These are phyloP conservation scores for Volucella inflata DNA, from an alignment of 2,888 invertebrate genomes.

Conservation along the genomic window DNA sequence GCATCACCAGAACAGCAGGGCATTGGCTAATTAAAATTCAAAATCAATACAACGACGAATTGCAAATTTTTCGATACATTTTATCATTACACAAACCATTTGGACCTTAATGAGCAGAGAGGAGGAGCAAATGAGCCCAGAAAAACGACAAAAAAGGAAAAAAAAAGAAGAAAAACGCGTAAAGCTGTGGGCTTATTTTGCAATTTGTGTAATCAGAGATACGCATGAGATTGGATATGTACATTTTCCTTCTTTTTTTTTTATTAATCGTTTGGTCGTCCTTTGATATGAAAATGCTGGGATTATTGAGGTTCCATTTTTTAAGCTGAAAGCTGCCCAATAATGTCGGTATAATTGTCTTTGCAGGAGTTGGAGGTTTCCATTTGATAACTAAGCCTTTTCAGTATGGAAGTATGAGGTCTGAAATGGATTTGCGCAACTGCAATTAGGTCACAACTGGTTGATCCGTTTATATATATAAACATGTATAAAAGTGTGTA, in stretches of 20 bases:
- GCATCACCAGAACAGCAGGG: constrained; percentile 13
- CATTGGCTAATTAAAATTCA: constrained; percentile 70
- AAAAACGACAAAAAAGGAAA: not conserved
- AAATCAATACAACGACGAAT: constrained; percentile 55
- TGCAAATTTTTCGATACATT: constrained; percentile 59
- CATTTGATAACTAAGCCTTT: too few relatives aligned
- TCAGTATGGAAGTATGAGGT: too few relatives aligned
- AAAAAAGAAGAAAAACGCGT: not conserved
- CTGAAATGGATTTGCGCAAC: too few relatives aligned
- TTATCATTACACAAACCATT: constrained; percentile 59
- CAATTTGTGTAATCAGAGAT: constrained; percentile 63
- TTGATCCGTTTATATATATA: too few relatives aligned
- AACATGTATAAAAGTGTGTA: too few relatives aligned
- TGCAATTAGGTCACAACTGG: too few relatives aligned
- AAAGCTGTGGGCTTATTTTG: constrained; percentile 54
- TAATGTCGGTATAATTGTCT: not conserved
- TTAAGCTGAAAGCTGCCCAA: not conserved
- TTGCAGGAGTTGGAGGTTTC: not conserved
- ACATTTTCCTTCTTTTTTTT: not conserved
- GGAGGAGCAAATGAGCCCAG: not conserved
- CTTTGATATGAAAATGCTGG: constrained; percentile 1
- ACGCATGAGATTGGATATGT: not conserved
- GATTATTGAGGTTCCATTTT: constrained; percentile 15
- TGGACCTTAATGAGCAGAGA: constrained; percentile 40
- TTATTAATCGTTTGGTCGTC: not conserved